A percentile compares a stretch with the other conserved stretches of the same genome.
Conservation (phyloP, 1,140 invertebrate species). For the Saccostrea cuccullata region DNA sequence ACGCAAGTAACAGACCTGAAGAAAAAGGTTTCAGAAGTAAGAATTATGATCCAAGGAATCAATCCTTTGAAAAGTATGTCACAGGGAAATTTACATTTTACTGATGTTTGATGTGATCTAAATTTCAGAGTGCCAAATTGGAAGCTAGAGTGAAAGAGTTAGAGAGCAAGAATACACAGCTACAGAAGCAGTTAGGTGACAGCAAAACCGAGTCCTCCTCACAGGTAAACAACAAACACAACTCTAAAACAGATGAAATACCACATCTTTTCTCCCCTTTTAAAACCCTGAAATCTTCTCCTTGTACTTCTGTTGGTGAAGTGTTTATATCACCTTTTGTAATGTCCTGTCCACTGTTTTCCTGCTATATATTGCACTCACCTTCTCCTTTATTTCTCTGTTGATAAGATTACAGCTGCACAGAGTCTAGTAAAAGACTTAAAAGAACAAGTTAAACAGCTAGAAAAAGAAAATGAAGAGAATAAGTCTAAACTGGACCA, state of each 20-base stretch:
- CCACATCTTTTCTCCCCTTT: background rate
- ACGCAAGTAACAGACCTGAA: background rate
- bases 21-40: constrained; percentile 19
- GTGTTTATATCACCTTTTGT: background rate
- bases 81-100: background rate
- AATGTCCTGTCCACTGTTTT: background rate
- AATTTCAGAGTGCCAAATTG: constrained; percentile 56
- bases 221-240: background rate
- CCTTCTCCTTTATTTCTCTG: constrained; percentile 12
- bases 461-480: background rate
- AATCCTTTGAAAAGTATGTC: background rate
- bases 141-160: constrained; percentile 54
- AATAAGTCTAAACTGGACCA: background rate
- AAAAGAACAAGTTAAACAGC: background rate
- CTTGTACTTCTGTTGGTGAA: background rate
- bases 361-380: background rate
- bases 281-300: background rate
- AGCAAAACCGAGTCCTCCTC: constrained; percentile 6
- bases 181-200: constrained; percentile 48
- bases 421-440: background rate
- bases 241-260: background rate
- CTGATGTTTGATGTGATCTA: background rate
- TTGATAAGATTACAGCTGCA: constrained; percentile 9
- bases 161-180: constrained; percentile 37
- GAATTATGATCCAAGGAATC: background rate